A percentile compares a stretch with the other conserved stretches of the same genome.
Conservation (phyloP, 1,140 invertebrate genomes). For the Adelges cooleyi region DNA sequence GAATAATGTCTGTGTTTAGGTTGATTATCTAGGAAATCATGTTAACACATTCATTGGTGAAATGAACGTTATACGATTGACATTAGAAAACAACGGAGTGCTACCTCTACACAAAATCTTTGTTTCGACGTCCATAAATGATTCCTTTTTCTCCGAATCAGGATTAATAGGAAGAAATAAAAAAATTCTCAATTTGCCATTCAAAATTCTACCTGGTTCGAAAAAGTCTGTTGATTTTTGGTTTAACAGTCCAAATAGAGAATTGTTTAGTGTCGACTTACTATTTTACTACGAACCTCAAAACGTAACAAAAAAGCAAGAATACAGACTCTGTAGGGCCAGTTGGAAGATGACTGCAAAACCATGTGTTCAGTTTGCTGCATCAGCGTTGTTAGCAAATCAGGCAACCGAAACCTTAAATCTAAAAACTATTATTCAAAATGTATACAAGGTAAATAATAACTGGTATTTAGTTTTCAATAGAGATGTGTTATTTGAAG, state of each 20-base stretch:
- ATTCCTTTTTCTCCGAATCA: constrained; percentile 17
- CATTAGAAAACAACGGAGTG: constrained; percentile 8
- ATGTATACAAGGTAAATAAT: constrained; percentile 1
- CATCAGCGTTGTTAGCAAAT: constrained; percentile 11
- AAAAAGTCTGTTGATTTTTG: constrained; percentile 19
- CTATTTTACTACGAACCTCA: constrained; percentile 25
- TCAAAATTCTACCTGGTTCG: constrained; percentile 1
- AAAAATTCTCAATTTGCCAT: neutral
- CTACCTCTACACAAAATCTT: constrained; percentile 14
- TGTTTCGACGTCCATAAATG: constrained; percentile 18
- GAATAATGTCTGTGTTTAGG: neutral
- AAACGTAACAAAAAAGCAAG: constrained; percentile 10
- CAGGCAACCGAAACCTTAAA: constrained; percentile 13
- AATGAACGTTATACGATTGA: constrained; percentile 16
- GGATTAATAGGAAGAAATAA: constrained; percentile 4
- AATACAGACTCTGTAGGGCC: constrained; percentile 13
- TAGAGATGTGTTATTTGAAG: too few species aligned
- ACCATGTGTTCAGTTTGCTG: constrained; percentile 12
- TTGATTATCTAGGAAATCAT: constrained; percentile 12
- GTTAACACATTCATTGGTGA: constrained; percentile 15
- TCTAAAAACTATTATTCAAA: constrained; percentile 17
- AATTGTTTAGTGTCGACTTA: constrained; percentile 5
- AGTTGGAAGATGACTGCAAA: constrained; percentile 13
- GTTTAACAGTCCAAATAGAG: constrained; percentile 14
- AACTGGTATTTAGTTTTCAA: too few species aligned